A percentile compares a stretch with the other conserved stretches of the same genome.
Conservation (phyloP, 2,113 vertebrate species). For the Coreoperca whiteheadi region DNA sequence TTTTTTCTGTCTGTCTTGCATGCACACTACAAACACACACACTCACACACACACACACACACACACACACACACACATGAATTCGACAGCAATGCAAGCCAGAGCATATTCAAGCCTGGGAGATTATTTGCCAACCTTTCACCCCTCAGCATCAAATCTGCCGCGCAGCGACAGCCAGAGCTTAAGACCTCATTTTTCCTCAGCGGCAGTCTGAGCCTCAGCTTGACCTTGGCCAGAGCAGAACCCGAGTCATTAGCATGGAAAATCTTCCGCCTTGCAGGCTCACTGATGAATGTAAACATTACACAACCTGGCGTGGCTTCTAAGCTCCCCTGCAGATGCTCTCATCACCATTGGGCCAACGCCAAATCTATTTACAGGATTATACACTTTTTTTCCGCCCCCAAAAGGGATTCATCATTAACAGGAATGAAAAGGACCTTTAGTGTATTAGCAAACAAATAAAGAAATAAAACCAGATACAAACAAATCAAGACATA, state of each 20-base stretch:
- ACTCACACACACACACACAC: background rate
- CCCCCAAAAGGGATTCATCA: slow-evolving; percentile 35
- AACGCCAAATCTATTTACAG: slow-evolving; percentile 57
- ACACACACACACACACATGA: slow-evolving; percentile 1
- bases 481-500: background rate
- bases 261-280: slow-evolving; percentile 42
- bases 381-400: slow-evolving; percentile 36
- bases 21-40: background rate
- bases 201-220: slow-evolving; percentile 40
- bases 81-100: slow-evolving; percentile 45
- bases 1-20: slow-evolving; percentile 20
- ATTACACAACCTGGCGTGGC: slow-evolving; percentile 52
- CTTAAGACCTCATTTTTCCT: slow-evolving; percentile 60
- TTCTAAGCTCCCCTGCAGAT: slow-evolving; percentile 41
- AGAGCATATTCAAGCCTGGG: slow-evolving; percentile 53
- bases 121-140: slow-evolving; percentile 68
- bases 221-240: slow-evolving; percentile 65
- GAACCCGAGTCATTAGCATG: slow-evolving; percentile 57
- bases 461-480: slow-evolving; percentile 22
- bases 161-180: slow-evolving; percentile 40
- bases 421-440: slow-evolving; percentile 22
- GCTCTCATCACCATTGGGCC: slow-evolving; percentile 32
- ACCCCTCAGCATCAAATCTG: slow-evolving; percentile 59
- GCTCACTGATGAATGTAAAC: slow-evolving; percentile 63
- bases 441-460: slow-evolving; percentile 7